These are phyloP conservation scores for Oreotrochilus melanogaster DNA, from an alignment of 2,113 vertebrate genomes.

Conservation along the genomic window DNA sequence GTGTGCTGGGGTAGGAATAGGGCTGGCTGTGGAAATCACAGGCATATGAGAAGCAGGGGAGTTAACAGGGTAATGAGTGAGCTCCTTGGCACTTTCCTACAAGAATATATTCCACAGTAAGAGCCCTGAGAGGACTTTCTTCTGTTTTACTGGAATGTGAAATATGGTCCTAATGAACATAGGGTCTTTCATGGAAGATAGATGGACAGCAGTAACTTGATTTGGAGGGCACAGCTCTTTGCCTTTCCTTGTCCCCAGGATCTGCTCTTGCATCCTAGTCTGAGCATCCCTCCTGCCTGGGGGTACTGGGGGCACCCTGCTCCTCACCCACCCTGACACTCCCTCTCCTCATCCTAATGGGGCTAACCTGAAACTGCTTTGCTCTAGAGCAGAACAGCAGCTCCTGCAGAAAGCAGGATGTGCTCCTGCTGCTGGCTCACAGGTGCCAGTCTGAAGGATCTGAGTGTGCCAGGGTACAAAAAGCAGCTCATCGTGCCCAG, in stretches of 20 bases:
- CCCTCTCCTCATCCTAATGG: background rate
- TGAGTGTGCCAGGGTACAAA: background rate
- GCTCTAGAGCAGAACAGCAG: background rate
- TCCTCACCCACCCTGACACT: background rate
- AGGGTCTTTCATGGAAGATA: background rate
- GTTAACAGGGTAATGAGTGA: background rate
- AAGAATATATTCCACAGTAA: background rate
- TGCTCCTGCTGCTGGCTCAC: background rate
- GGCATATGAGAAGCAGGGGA: background rate
- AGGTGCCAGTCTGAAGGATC: background rate
- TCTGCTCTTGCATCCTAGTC: background rate
- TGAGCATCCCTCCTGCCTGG: fast-evolving
- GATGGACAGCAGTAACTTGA: background rate
- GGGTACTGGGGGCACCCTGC: too few species aligned
- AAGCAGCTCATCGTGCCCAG: background rate
- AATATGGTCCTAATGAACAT: background rate
- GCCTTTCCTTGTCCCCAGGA: background rate
- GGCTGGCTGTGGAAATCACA: background rate
- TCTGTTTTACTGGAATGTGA: background rate
- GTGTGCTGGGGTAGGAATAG: background rate
- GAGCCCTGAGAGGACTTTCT: background rate
- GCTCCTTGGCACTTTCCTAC: background rate
- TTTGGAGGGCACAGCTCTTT: background rate
- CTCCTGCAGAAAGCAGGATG: background rate
- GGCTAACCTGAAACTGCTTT: background rate